These are phyloP conservation scores for Arbacia lixula DNA, from an alignment of 53 echinoderm and acorn worm genomes.

Conservation along the genomic window DNA sequence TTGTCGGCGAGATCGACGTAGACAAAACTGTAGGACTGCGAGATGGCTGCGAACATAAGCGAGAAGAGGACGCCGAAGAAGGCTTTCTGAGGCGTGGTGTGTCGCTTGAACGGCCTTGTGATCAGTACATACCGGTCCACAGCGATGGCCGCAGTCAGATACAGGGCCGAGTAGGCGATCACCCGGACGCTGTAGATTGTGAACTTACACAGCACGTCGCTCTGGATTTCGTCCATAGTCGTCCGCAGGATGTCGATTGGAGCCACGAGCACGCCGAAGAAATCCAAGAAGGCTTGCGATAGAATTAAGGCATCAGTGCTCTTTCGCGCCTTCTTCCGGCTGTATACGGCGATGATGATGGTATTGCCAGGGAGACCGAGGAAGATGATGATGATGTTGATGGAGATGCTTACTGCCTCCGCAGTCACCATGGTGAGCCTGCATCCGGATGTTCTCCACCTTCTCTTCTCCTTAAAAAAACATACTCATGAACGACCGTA, in stretches of 20 bases:
- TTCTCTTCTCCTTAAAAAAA: no score
- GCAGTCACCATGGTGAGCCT: slow-evolving; percentile 11
- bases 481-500: no score
- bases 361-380: slow-evolving; percentile 24
- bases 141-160: slow-evolving; percentile 26
- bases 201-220: slow-evolving; percentile 32
- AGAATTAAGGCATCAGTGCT: slow-evolving; percentile 25
- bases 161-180: slow-evolving; percentile 34
- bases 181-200: slow-evolving; percentile 20
- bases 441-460: background rate
- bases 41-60: slow-evolving; percentile 9
- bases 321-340: slow-evolving; percentile 30
- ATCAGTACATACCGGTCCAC: slow-evolving; percentile 26
- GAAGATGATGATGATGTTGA: slow-evolving; percentile 20
- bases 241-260: slow-evolving; percentile 16
- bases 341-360: slow-evolving; percentile 41
- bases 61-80: slow-evolving; percentile 6
- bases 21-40: slow-evolving; percentile 31
- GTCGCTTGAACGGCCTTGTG: slow-evolving; percentile 38
- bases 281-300: slow-evolving; percentile 20
- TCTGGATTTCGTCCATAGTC: background rate
- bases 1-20: slow-evolving; percentile 8
- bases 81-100: slow-evolving; percentile 8
- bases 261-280: slow-evolving; percentile 3
- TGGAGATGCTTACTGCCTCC: slow-evolving; percentile 9